A percentile compares a stretch with the other conserved stretches of the same genome.
Conservation (phyloP, 2,113 vertebrate genomes). For the Acrocephalus kingi region DNA sequence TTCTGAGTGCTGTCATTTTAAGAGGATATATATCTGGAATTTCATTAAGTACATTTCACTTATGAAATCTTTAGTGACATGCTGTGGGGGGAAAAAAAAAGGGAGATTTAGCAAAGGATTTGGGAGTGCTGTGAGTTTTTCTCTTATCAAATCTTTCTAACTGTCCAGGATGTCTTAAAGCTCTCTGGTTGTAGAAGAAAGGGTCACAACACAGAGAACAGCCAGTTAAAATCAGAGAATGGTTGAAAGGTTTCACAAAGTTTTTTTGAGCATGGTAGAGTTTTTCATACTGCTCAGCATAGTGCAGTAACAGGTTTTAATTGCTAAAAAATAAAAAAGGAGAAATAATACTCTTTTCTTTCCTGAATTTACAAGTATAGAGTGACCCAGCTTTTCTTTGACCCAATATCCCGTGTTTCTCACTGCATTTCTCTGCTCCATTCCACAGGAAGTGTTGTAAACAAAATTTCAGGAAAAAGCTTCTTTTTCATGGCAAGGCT, state of each 20-base stretch:
- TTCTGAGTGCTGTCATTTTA: slow-evolving; percentile 43
- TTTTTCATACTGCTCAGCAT: not conserved
- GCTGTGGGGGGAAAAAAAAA: accelerated
- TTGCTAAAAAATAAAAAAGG: not conserved
- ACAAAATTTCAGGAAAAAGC: not conserved
- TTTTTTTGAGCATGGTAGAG: not conserved
- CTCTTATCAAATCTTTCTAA: slow-evolving; percentile 20
- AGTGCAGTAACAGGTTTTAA: not conserved
- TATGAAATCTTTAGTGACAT: slow-evolving; percentile 23
- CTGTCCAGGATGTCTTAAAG: not conserved
- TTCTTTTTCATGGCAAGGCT: not conserved
- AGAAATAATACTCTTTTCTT: not conserved
- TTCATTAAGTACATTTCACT: slow-evolving; percentile 55
- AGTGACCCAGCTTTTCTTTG: not conserved
- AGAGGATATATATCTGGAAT: slow-evolving; percentile 51
- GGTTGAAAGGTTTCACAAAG: not conserved
- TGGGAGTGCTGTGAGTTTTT: slow-evolving; percentile 19
- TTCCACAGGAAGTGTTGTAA: not conserved
- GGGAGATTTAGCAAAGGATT: slow-evolving; percentile 48
- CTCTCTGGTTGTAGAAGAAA: not conserved
- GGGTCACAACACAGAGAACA: not conserved
- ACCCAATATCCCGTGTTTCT: not conserved
- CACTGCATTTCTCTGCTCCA: not conserved
- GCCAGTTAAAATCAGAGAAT: not conserved
- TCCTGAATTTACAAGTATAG: not conserved